These are phyloP conservation scores for Clarias magur DNA, from an alignment of 2,113 vertebrate genomes.

Conservation along the genomic window DNA sequence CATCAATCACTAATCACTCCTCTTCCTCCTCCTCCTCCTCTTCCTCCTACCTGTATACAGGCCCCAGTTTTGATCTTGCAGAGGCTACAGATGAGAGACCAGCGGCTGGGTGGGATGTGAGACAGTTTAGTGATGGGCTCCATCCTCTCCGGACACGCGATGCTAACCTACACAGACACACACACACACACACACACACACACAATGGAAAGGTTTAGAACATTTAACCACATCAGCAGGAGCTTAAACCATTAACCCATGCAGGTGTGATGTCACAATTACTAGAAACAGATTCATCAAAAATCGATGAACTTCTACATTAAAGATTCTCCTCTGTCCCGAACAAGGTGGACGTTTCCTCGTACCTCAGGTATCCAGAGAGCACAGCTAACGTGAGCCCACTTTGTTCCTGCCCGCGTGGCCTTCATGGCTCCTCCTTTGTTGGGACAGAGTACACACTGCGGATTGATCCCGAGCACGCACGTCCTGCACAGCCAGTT, in stretches of 20 bases:
- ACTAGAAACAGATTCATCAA: too few species aligned
- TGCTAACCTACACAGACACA: slow-evolving; percentile 83
- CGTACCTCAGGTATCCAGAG: slow-evolving; percentile 98
- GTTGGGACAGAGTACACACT: slow-evolving; percentile 93
- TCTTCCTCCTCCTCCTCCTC: background rate
- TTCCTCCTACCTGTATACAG: slow-evolving; percentile 87
- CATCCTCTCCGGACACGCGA: slow-evolving; percentile 97
- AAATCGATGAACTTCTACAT: too few species aligned
- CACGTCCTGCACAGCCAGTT: slow-evolving; percentile 97
- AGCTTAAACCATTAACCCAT: too few species aligned
- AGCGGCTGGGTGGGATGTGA: slow-evolving; percentile 94
- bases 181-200: too few species aligned
- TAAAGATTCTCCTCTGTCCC: too few species aligned
- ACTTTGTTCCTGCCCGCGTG: slow-evolving; percentile 90
- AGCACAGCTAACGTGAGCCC: slow-evolving; percentile 97
- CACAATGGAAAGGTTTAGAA: background rate
- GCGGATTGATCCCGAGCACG: slow-evolving; percentile 87
- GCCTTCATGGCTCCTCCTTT: slow-evolving; percentile 98
- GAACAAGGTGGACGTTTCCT: too few species aligned
- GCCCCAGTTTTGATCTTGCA: slow-evolving; percentile 97
- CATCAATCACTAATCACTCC: too few species aligned
- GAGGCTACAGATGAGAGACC: slow-evolving; percentile 95
- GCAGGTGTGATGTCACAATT: too few species aligned
- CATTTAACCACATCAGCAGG: too few species aligned
- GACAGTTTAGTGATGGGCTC: slow-evolving; percentile 98